phyloP scores from a whole-genome alignment of 2,888 invertebrate genomes.

The Prenolepis imparis region DNA sequence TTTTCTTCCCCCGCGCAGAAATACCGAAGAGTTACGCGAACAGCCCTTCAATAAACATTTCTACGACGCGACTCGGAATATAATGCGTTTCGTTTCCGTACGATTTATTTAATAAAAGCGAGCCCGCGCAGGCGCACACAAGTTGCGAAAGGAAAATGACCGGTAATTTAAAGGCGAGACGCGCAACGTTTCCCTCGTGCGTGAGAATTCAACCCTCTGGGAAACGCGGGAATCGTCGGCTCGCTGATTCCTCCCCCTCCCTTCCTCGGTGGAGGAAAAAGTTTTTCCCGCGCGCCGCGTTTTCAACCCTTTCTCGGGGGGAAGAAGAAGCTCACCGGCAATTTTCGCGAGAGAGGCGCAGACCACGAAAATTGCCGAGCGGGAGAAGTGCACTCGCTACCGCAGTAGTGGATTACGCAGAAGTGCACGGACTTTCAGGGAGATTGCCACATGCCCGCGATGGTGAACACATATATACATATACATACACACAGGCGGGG shows the following conservation, averaged over 20 bases:
- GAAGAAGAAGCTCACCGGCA: conserved; percentile 37
- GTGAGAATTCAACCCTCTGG: conserved; percentile 57
- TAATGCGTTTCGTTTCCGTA: conserved; percentile 14
- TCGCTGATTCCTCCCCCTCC: conserved; percentile 51
- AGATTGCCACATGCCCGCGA: conserved; percentile 42
- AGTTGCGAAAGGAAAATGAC: conserved; percentile 61
- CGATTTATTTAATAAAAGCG: conserved; percentile 53
- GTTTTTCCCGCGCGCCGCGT: conserved; percentile 15
- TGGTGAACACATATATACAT: conserved; percentile 14
- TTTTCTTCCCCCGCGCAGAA: neutral
- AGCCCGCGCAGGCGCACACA: conserved; percentile 35
- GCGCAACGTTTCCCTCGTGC: conserved; percentile 41
- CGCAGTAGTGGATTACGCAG: conserved; percentile 60
- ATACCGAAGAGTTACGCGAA: conserved; percentile 8
- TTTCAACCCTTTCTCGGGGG: conserved; percentile 55
- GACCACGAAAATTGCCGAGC: conserved; percentile 44
- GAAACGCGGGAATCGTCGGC: conserved; percentile 38
- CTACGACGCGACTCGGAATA: conserved; percentile 35
- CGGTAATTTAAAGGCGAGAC: conserved; percentile 53
- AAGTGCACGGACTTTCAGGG: conserved; percentile 37
- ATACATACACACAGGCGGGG: neutral
- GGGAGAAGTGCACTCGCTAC: neutral
- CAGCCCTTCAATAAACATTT: conserved; percentile 49
- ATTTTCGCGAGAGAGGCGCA: conserved; percentile 56
- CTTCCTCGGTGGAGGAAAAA: neutral